These are phyloP conservation scores for Agonopterix arenella DNA, from an alignment of 2,888 invertebrate species.

Conservation along the genomic window DNA sequence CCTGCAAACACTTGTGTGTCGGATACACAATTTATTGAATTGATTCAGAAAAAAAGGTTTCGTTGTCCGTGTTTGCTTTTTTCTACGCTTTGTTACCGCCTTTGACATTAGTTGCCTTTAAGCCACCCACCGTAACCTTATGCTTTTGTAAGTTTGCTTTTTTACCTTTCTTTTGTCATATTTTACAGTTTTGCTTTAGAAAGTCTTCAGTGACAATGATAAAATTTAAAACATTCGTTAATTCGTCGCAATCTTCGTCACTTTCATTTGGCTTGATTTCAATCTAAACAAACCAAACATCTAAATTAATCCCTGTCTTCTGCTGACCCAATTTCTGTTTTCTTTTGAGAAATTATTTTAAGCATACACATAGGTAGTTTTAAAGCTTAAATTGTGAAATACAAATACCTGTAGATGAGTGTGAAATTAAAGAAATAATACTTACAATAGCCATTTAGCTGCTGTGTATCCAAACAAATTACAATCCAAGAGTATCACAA, in stretches of 20 bases:
- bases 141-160: no score
- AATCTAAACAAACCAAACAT: conserved; percentile 13
- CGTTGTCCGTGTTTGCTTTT: conserved; percentile 2
- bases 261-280: conserved; percentile 18
- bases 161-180: no score
- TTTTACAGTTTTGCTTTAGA: no score
- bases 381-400: no score
- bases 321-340: conserved; percentile 21
- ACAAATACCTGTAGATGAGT: no score
- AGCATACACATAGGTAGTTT: neutral
- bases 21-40: conserved; percentile 12
- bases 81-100: no score
- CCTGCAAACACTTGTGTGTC: conserved; percentile 22
- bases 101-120: no score
- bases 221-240: no score
- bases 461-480: conserved; percentile 46
- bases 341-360: neutral
- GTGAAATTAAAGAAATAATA: conserved; percentile 11
- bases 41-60: conserved; percentile 7
- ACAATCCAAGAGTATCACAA: conserved; percentile 63
- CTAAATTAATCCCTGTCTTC: conserved; percentile 5
- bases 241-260: neutral
- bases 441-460: conserved; percentile 62
- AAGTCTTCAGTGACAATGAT: no score
- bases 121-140: no score